phyloP scores from a whole-genome alignment of 1,140 invertebrate species.

The Zaprionus nigranus region DNA sequence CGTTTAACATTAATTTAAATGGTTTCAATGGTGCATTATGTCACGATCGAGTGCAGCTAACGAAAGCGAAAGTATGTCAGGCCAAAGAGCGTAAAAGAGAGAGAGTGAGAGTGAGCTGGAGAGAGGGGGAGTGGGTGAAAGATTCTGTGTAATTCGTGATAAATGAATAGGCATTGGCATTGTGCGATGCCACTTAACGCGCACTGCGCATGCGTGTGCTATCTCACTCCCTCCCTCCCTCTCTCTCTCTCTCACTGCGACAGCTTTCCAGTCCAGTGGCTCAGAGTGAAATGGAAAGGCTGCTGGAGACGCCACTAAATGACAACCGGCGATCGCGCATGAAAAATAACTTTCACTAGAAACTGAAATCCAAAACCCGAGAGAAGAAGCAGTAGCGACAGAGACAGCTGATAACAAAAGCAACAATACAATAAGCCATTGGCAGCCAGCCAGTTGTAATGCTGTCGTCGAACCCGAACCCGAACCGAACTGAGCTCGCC shows the following conservation, averaged over 20 bases:
- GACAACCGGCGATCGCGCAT: conserved; percentile 50
- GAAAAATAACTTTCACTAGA: conserved; percentile 77
- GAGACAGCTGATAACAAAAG: conserved; percentile 51
- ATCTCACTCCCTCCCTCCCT: too few relatives aligned
- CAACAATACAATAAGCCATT: conserved; percentile 36
- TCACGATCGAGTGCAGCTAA: conserved; percentile 67
- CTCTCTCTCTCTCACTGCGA: neutral
- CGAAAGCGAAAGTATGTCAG: conserved; percentile 80
- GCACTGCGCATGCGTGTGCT: conserved; percentile 49
- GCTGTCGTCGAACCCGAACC: conserved; percentile 23
- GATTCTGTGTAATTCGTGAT: conserved; percentile 60
- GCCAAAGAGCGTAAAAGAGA: conserved; percentile 12
- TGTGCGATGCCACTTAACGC: conserved; percentile 49
- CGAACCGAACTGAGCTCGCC: neutral
- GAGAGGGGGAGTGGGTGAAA: conserved; percentile 68
- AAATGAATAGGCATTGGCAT: conserved; percentile 45
- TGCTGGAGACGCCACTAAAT: conserved; percentile 45
- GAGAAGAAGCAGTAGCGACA: conserved; percentile 11
- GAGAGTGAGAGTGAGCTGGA: neutral
- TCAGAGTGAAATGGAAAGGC: conserved; percentile 69
- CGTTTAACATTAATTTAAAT: conserved; percentile 75
- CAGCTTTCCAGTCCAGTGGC: conserved; percentile 62
- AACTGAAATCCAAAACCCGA: conserved; percentile 48
- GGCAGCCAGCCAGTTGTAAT: conserved; percentile 11
- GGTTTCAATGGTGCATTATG: conserved; percentile 62